Evolutionary conservation across 2,888 invertebrate species (phyloP).

Genomic region (Piscicola geometra): DNA sequence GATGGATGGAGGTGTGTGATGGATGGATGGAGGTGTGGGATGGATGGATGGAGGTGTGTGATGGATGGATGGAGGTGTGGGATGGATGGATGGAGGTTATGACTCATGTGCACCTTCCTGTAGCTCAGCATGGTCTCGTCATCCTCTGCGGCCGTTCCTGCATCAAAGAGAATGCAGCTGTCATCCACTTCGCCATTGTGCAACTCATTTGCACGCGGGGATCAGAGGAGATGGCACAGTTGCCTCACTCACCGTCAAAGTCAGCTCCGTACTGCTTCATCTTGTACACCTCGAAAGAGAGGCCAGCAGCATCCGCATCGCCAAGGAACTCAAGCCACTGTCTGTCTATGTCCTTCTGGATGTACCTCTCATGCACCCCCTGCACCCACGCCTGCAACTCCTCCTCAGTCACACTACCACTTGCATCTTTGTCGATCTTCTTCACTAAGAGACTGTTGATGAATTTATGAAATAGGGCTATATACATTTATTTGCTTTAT

Average conservation of each 20-base stretch:
- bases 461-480: too few relatives aligned
- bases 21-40: too few relatives aligned
- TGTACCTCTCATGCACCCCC: conserved; percentile 85
- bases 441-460: conserved; percentile 59
- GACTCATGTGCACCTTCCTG: too few relatives aligned
- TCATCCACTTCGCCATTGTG: too few relatives aligned
- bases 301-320: conserved; percentile 62
- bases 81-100: too few relatives aligned
- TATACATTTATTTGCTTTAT: neutral
- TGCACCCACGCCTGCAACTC: conserved; percentile 94
- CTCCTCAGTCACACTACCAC: conserved; percentile 62
- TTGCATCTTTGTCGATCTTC: conserved; percentile 70
- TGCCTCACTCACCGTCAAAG: conserved; percentile 23
- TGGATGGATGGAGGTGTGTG: too few relatives aligned
- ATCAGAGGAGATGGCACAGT: too few relatives aligned
- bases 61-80: too few relatives aligned
- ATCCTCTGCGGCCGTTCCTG: neutral
- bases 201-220: too few relatives aligned
- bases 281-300: conserved; percentile 77
- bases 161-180: too few relatives aligned
- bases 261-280: conserved; percentile 73
- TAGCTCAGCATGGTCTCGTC: neutral
- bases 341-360: conserved; percentile 81
- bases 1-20: too few relatives aligned
- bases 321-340: conserved; percentile 89